Evolutionary conservation across 2,888 invertebrate species (phyloP).

Genomic region (Alloplasta piceator): DNA sequence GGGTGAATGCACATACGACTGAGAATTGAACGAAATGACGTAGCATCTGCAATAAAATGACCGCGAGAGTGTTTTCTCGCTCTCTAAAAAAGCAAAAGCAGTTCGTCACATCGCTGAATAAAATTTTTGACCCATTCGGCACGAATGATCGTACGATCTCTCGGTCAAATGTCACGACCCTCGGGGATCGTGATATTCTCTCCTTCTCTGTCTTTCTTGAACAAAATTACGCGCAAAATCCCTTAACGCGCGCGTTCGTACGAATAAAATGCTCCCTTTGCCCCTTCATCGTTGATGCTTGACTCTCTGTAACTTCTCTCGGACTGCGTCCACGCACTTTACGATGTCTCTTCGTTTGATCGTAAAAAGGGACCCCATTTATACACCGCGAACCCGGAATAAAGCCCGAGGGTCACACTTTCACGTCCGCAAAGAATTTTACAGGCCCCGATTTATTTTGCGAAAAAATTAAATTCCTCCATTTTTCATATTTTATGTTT

Average conservation of each 20-base stretch:
- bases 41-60: slow-evolving; percentile 47
- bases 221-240: slow-evolving; percentile 33
- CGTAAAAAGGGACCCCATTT: slow-evolving; percentile 41
- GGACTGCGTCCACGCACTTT: slow-evolving; percentile 42
- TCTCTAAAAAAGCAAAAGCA: slow-evolving; percentile 53
- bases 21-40: slow-evolving; percentile 52
- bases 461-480: too few relatives aligned
- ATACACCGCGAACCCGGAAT: too few relatives aligned
- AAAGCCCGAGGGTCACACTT: too few relatives aligned
- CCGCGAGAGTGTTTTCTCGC: slow-evolving; percentile 39
- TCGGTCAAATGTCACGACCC: slow-evolving; percentile 66
- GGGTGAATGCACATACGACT: slow-evolving; percentile 22
- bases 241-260: slow-evolving; percentile 34
- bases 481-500: too few relatives aligned
- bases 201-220: slow-evolving; percentile 23
- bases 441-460: too few relatives aligned
- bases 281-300: slow-evolving; percentile 5
- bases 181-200: slow-evolving; percentile 66
- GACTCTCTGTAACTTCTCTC: slow-evolving; percentile 28
- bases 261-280: slow-evolving; percentile 36
- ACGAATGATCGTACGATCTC: slow-evolving; percentile 41
- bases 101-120: slow-evolving; percentile 28
- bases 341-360: slow-evolving; percentile 53
- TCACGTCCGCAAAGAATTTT: too few relatives aligned
- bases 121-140: slow-evolving; percentile 47